phyloP scores from a whole-genome alignment of 2,113 vertebrate genomes.

The human (Homo sapiens) region GRCh38 chr13:112622501-112623000 shows the following conservation, averaged over 20 bases:
- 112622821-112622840: neutral
- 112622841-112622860: neutral
- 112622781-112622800: neutral
- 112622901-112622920: neutral
- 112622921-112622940: neutral
- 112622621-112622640: too few species aligned
- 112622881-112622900: neutral
- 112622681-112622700: neutral
- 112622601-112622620: neutral
- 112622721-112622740: accelerated
- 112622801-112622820: neutral
- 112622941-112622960: neutral
- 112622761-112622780: neutral
- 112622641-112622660: too few species aligned
- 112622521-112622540: neutral
- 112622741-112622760: neutral
- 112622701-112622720: too few species aligned
- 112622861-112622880: accelerated
- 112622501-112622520: too few species aligned
- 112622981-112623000: neutral
- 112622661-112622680: neutral
- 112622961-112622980: neutral
- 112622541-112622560: accelerated
- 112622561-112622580: neutral
- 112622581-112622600: too few species aligned